These are phyloP conservation scores for Nilaparvata lugens DNA, from an alignment of 1,140 invertebrate genomes.

Conservation along the genomic window DNA sequence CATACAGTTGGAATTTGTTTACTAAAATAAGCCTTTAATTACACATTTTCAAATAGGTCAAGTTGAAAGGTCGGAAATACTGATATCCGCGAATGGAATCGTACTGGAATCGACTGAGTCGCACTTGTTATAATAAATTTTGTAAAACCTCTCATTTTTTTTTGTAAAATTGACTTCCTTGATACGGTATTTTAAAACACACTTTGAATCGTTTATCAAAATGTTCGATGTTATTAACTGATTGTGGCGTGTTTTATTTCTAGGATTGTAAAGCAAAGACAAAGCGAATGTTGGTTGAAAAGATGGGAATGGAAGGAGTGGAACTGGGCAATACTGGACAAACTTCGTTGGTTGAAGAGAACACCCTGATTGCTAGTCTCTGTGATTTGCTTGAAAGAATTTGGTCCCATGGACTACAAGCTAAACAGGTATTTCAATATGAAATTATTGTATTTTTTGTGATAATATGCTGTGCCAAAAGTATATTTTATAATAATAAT, in stretches of 20 bases:
- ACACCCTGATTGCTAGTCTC: constrained; percentile 91
- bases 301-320: constrained; percentile 92
- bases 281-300: constrained; percentile 95
- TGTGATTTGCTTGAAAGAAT: constrained; percentile 96
- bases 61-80: no score
- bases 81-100: no score
- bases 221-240: no score
- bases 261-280: constrained; percentile 88
- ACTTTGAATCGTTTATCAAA: no score
- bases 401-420: constrained; percentile 94
- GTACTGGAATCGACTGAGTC: no score
- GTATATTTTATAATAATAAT: background rate
- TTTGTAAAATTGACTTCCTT: no score
- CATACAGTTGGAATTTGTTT: no score
- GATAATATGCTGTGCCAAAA: background rate
- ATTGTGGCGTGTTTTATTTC: constrained; percentile 15
- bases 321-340: constrained; percentile 47
- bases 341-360: constrained; percentile 76
- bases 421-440: constrained; percentile 72
- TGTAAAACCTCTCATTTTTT: no score
- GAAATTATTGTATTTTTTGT: background rate
- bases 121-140: no score
- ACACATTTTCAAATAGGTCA: no score
- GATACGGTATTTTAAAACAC: no score
- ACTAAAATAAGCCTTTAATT: no score